Evolutionary conservation across 1,140 invertebrate species (phyloP), one percentile per base, ranked within the genome.

Genomic region (Trichonephila clavipes): DNA sequence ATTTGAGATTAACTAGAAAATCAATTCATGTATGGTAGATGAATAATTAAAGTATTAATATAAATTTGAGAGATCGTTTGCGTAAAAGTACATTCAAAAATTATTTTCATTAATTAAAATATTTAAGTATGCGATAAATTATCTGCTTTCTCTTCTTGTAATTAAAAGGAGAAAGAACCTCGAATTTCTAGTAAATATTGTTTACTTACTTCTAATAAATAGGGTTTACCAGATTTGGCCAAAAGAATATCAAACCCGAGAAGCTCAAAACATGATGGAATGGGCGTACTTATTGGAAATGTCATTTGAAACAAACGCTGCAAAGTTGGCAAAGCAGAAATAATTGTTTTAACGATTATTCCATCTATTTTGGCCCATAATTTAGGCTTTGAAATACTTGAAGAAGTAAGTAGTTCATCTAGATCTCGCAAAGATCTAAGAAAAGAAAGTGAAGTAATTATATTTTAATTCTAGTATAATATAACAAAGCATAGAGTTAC

Each of bases 221-320:
- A 99, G 0, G 99, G 98, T 95, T 98, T 96, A 69, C 97, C 94
- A 62, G 96, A 96, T n/a, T 96, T 96, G 95, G 97, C 97, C 28
- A 97, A 95, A 51, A 97, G 95, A 90, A 97, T 96, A 95, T 97
- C 97, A 95, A 97, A 97, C 19, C 97, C 97, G 95, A 97, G 97
- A 19, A 97, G 94, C 95, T 97, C 97, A 94, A 96, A 96, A 96
- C 95, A 96, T 85, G 94, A 98, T 95, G 98, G 97, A 10, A 97
- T 97, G 94, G 97, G 97, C 94, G 98, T 97, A 95, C 98, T 98
- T 62, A 97, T 97, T 3, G 98, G 97, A 96, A 99, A 99, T 95
- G 98, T 98, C 24, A 98, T 97, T 95, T 97, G 97, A 96, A 99
- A 99, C 95, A 97, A 98, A 95, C 98, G 98, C 95, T 98, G 98